These are phyloP conservation scores for Triops longicaudatus DNA, from an alignment of 1,140 invertebrate genomes.

Conservation along the genomic window DNA sequence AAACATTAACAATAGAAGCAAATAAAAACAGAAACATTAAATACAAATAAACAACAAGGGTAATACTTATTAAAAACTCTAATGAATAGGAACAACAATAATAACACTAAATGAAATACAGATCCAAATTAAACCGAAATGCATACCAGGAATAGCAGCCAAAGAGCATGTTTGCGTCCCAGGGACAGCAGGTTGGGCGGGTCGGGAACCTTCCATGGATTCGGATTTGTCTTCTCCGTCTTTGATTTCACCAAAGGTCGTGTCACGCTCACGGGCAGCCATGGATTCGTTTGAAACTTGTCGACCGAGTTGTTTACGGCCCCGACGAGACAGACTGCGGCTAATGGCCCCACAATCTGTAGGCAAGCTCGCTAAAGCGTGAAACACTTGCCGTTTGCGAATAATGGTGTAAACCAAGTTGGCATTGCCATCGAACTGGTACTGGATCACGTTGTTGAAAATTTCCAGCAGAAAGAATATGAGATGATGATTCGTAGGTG, in stretches of 20 bases:
- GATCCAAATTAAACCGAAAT: slow-evolving; percentile 25
- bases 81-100: background rate
- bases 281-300: slow-evolving; percentile 32
- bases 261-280: background rate
- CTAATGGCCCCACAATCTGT: slow-evolving; percentile 83
- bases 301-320: slow-evolving; percentile 40
- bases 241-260: slow-evolving; percentile 32
- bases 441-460: slow-evolving; percentile 99
- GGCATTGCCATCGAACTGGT: slow-evolving; percentile 98
- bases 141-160: slow-evolving; percentile 72
- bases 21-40: too few species aligned
- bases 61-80: too few species aligned
- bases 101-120: background rate
- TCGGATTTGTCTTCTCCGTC: slow-evolving; percentile 34
- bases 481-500: slow-evolving; percentile 92
- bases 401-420: slow-evolving; percentile 99
- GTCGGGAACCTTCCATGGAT: slow-evolving; percentile 69
- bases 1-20: background rate
- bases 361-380: slow-evolving; percentile 89
- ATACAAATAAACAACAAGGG: too few species aligned
- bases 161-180: slow-evolving; percentile 82
- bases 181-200: slow-evolving; percentile 79
- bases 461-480: slow-evolving; percentile 98
- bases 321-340: slow-evolving; percentile 63
- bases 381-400: slow-evolving; percentile 93